Percentiles rank a stretch among this genome's conserved stretches.
Evolutionary conservation across 2,888 invertebrate genomes (phyloP).

Genomic region (Odontothrips loti): DNA sequence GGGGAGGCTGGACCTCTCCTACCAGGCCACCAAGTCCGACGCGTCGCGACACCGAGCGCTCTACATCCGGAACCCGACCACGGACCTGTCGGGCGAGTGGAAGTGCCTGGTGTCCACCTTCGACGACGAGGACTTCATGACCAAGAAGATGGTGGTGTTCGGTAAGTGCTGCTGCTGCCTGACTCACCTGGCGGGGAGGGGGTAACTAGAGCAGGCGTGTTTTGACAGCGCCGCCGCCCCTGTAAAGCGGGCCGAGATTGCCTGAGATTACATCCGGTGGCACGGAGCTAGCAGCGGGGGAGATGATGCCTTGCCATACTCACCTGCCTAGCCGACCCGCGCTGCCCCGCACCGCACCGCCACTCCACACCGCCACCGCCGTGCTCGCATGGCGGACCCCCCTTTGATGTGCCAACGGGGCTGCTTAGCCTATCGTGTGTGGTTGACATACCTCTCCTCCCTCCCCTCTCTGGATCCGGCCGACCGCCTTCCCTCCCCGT

Average conservation of each 20-base stretch:
- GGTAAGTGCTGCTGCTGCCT: slow-evolving; percentile 54
- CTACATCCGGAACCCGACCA: slow-evolving; percentile 62
- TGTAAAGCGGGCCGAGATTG: not conserved
- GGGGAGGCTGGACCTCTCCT: slow-evolving; percentile 59
- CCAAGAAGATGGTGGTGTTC: slow-evolving; percentile 62
- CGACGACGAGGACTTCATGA: slow-evolving; percentile 61
- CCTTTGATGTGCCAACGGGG: too few relatives aligned
- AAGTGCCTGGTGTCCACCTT: slow-evolving; percentile 68
- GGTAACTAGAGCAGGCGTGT: not conserved
- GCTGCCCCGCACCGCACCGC: too few relatives aligned
- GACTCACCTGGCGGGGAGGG: not conserved
- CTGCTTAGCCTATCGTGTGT: too few relatives aligned
- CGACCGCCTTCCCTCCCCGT: too few relatives aligned
- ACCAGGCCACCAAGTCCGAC: slow-evolving; percentile 61
- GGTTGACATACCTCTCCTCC: too few relatives aligned
- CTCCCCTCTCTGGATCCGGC: too few relatives aligned
- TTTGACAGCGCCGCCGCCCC: not conserved
- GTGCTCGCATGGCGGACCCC: too few relatives aligned
- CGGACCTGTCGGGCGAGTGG: slow-evolving; percentile 67
- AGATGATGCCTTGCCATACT: not conserved
- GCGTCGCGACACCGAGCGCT: slow-evolving; percentile 67
- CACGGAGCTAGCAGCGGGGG: not conserved
- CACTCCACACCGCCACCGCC: too few relatives aligned
- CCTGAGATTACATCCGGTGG: not conserved
- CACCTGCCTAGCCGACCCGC: too few relatives aligned